Evolutionary conservation across 2,113 vertebrate species (phyloP).

Genomic region (Menura novaehollandiae): DNA sequence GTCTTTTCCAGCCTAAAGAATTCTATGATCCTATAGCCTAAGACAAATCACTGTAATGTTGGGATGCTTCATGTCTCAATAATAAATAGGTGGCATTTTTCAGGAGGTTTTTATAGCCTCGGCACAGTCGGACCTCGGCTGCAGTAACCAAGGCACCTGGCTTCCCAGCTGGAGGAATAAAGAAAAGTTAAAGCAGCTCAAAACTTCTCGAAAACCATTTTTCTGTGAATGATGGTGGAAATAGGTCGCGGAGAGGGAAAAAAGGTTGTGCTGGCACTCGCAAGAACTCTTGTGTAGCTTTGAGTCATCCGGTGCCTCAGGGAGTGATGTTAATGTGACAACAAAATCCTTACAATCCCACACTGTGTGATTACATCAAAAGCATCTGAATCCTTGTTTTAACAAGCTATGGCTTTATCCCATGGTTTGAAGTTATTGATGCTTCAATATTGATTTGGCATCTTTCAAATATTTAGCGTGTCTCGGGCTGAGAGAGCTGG

Average conservation of each 20-base stretch:
- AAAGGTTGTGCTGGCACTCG: neutral
- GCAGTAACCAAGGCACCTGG: neutral
- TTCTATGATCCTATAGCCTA: neutral
- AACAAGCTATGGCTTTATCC: neutral
- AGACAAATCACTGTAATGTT: neutral
- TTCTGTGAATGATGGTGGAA: neutral
- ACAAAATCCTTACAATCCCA: neutral
- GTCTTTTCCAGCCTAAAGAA: neutral
- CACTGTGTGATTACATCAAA: neutral
- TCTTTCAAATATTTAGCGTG: neutral
- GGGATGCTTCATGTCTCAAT: neutral
- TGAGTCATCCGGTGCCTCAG: neutral
- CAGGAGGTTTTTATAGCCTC: conserved; percentile 12
- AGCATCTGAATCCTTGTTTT: neutral
- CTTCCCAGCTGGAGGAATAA: conserved; percentile 40
- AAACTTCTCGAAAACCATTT: neutral
- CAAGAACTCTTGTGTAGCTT: neutral
- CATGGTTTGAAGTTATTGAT: neutral
- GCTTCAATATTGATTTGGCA: neutral
- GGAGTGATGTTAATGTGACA: neutral
- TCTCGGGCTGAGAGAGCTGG: neutral
- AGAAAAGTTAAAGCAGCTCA: conserved; percentile 24
- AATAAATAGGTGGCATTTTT: conserved; percentile 36
- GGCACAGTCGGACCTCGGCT: neutral
- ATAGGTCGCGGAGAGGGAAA: neutral